A percentile compares a stretch with the other conserved stretches of the same genome.
Conservation (phyloP, 2,888 invertebrate species). For the Habroteleia sp. region DNA sequence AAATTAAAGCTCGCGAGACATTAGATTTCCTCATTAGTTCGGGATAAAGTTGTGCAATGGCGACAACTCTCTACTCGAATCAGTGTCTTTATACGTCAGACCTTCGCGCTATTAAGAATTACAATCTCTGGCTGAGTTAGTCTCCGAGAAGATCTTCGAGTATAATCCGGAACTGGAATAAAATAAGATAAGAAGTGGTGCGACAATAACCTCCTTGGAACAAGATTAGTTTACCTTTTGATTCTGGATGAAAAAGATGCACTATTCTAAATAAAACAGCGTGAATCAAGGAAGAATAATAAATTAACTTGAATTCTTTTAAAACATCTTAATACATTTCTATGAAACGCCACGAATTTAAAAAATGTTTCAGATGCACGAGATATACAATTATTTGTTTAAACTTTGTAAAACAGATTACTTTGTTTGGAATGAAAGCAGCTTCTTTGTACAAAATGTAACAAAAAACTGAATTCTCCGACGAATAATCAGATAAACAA, state of each 20-base stretch:
- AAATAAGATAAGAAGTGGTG: conserved; percentile 25
- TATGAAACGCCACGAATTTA: background rate
- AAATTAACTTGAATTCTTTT: background rate
- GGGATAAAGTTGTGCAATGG: conserved; percentile 22
- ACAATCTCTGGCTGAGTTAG: conserved; percentile 13
- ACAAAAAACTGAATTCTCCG: background rate
- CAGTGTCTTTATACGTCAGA: conserved; percentile 21
- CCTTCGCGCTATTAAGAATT: conserved; percentile 24
- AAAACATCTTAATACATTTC: background rate
- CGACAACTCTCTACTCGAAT: conserved; percentile 20
- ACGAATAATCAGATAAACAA: conserved; percentile 18
- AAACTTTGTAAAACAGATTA: conserved; percentile 6
- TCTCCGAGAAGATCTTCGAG: conserved; percentile 5
- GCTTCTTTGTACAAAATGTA: conserved; percentile 2
- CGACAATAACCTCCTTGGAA: conserved; percentile 1
- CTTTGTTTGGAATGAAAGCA: conserved; percentile 5
- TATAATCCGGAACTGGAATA: conserved; percentile 15
- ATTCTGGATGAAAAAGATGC: conserved; percentile 1
- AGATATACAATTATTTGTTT: conserved; percentile 1
- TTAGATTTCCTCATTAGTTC: conserved; percentile 37
- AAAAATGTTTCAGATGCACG: background rate
- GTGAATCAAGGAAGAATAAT: background rate
- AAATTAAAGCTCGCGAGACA: conserved; percentile 23
- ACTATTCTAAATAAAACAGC: background rate
- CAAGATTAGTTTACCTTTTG: conserved; percentile 10